A percentile compares a stretch with the other conserved stretches of the same genome.
These are phyloP conservation scores for Andrena haemorrhoa DNA, from an alignment of 2,888 invertebrate genomes.

Conservation along the genomic window DNA sequence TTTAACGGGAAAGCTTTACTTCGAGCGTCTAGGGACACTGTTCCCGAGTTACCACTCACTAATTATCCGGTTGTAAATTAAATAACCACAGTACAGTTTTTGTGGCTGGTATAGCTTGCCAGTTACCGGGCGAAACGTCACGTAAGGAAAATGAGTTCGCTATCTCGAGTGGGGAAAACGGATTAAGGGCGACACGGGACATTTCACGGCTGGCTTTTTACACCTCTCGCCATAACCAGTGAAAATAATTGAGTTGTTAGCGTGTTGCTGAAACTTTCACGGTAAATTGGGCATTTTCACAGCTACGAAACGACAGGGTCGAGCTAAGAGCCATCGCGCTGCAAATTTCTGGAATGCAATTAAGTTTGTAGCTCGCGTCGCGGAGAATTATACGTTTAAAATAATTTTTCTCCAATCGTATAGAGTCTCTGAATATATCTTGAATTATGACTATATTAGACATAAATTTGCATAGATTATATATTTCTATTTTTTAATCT, in stretches of 20 bases:
- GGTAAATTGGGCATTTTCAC: constrained; percentile 46
- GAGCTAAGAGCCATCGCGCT: constrained; percentile 23
- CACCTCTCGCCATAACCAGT: constrained; percentile 30
- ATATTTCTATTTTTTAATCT: too few relatives aligned
- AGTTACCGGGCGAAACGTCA: background rate
- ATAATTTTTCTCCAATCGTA: too few relatives aligned
- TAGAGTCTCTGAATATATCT: too few relatives aligned
- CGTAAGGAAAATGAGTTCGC: constrained; percentile 33
- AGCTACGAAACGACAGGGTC: constrained; percentile 34
- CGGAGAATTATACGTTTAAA: too few relatives aligned
- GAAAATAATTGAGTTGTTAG: constrained; percentile 55
- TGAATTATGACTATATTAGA: too few relatives aligned
- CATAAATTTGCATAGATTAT: too few relatives aligned
- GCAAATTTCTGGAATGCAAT: background rate
- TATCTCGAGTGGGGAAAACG: constrained; percentile 27
- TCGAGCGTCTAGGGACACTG: background rate
- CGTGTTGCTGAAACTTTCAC: constrained; percentile 45
- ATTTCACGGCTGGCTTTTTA: constrained; percentile 49
- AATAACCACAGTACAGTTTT: background rate
- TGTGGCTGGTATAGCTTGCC: background rate
- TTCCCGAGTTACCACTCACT: constrained; percentile 27
- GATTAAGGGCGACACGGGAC: constrained; percentile 30
- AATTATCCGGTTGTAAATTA: constrained; percentile 37
- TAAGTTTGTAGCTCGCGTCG: background rate
- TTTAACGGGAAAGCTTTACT: constrained; percentile 28